These are phyloP conservation scores for Tragopan temminckii DNA, from an alignment of 2,797 vertebrate genomes.

Conservation along the genomic window DNA sequence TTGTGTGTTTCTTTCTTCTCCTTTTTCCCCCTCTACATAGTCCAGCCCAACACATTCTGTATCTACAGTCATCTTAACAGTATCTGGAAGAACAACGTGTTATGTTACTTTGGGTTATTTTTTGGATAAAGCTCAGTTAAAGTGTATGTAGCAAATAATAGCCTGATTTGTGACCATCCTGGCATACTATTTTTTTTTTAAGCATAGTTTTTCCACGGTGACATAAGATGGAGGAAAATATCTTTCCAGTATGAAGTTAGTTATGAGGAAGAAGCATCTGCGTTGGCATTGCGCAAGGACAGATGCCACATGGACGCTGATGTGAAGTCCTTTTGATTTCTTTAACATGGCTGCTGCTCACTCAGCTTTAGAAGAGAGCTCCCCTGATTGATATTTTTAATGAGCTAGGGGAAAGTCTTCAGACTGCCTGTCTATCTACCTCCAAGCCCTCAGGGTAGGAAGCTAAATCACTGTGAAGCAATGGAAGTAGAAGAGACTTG, in stretches of 20 bases:
- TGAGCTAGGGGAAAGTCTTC: conserved; percentile 12
- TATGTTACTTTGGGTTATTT: not conserved
- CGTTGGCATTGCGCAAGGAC: not conserved
- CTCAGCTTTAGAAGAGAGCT: not conserved
- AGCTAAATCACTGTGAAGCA: conserved; percentile 11
- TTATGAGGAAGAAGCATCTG: not conserved
- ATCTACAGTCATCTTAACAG: not conserved
- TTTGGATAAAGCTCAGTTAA: not conserved
- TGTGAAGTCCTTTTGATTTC: not conserved
- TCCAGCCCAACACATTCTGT: not conserved
- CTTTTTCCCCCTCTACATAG: not conserved
- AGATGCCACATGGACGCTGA: not conserved
- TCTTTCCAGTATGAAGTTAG: not conserved
- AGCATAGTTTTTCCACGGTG: not conserved
- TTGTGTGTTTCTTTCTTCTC: not conserved
- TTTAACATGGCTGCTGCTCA: not conserved
- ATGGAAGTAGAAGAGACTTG: conserved; percentile 1
- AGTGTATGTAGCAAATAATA: not conserved
- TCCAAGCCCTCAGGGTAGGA: not conserved
- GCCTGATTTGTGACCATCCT: not conserved
- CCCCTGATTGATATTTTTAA: conserved; percentile 2
- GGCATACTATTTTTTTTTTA: not conserved
- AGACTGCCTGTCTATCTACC: not conserved
- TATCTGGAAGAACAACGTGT: not conserved
- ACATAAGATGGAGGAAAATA: not conserved